phyloP scores from a whole-genome alignment of 2,113 vertebrate genomes.

The Zingel zingel region DNA sequence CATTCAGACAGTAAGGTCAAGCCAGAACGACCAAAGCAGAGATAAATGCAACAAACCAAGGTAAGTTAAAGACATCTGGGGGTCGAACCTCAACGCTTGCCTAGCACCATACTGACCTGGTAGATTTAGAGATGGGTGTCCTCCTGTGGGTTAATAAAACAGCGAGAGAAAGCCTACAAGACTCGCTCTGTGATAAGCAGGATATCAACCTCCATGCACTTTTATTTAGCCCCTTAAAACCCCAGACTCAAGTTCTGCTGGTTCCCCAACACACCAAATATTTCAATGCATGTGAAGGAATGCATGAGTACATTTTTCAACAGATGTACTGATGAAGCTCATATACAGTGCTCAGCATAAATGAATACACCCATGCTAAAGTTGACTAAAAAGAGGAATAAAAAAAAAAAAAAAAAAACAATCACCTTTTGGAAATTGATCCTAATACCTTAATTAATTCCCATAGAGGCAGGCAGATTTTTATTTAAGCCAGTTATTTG shows the following conservation, averaged over 20 bases:
- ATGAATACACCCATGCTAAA: too few relatives aligned
- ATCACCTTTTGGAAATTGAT: too few relatives aligned
- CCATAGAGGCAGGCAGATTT: too few relatives aligned
- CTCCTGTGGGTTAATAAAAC: not conserved
- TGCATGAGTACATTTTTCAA: not conserved
- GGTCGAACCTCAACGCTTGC: not conserved
- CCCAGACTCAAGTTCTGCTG: not conserved
- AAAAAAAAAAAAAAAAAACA: too few relatives aligned
- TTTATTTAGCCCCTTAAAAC: not conserved
- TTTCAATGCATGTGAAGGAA: not conserved
- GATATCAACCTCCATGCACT: not conserved
- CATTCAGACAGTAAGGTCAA: slow-evolving; percentile 9
- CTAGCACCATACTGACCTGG: not conserved
- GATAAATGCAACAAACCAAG: not conserved
- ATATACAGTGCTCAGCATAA: not conserved
- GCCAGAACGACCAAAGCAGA: slow-evolving; percentile 26
- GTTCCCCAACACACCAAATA: not conserved
- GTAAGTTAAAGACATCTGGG: not conserved
- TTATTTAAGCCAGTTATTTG: too few relatives aligned
- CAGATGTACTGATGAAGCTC: not conserved
- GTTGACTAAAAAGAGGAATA: too few relatives aligned
- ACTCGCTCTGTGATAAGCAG: not conserved
- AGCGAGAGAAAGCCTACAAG: not conserved
- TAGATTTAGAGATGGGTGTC: not conserved
- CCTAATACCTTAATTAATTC: too few relatives aligned